Evolutionary conservation across 23 tunicate species (phyloP).

Genomic region (Ciona savignyi): DNA sequence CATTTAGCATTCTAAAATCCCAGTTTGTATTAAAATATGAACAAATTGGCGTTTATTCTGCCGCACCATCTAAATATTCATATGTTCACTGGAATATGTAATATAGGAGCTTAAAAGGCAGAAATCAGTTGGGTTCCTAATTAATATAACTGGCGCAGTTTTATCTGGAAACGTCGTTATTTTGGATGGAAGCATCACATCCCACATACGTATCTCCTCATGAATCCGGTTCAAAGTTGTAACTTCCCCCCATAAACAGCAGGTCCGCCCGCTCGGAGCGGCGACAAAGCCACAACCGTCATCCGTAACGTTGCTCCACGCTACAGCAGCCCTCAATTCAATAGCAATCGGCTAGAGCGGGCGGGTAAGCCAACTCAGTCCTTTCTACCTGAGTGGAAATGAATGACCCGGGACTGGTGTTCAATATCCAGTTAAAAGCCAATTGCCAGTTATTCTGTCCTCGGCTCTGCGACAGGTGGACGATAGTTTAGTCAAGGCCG

Average conservation of each 20-base stretch:
- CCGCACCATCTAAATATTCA: too few species aligned
- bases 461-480: neutral
- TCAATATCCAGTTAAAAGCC: neutral
- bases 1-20: too few species aligned
- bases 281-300: neutral
- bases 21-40: too few species aligned
- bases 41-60: too few species aligned
- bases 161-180: neutral
- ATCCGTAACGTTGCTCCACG: neutral
- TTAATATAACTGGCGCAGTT: too few species aligned
- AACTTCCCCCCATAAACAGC: neutral
- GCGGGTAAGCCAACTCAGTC: neutral
- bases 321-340: neutral
- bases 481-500: neutral
- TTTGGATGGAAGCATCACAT: neutral
- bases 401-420: neutral
- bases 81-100: too few species aligned
- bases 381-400: neutral
- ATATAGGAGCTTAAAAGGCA: too few species aligned
- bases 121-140: too few species aligned
- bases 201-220: neutral
- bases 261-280: neutral
- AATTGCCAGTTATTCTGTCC: conserved; percentile 1
- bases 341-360: neutral
- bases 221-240: neutral